These are phyloP conservation scores for Sula dactylatra DNA, from an alignment of 2,113 vertebrate genomes.

Conservation along the genomic window DNA sequence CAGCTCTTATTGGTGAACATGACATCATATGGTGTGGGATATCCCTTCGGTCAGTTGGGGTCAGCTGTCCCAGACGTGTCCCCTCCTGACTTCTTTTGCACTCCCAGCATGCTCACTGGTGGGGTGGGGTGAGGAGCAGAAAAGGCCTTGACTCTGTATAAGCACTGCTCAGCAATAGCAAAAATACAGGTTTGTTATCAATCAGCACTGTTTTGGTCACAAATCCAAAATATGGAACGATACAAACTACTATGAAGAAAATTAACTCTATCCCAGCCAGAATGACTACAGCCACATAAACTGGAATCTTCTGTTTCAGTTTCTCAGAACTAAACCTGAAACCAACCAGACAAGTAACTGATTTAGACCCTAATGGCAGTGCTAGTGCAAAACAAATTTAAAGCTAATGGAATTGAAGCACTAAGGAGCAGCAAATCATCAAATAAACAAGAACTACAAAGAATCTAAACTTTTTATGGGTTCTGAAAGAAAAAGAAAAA, in stretches of 20 bases:
- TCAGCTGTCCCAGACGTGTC: not conserved
- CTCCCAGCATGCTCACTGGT: accelerated
- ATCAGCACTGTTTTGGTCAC: accelerated
- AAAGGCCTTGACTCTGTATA: not conserved
- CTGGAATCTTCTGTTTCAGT: not conserved
- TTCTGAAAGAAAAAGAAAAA: not conserved
- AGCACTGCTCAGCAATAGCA: not conserved
- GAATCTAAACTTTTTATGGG: not conserved
- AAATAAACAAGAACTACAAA: not conserved
- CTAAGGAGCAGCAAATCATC: not conserved
- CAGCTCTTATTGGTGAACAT: not conserved
- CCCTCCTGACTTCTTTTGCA: not conserved
- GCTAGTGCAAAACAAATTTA: not conserved
- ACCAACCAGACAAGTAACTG: not conserved
- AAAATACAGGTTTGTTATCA: not conserved
- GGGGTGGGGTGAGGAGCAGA: accelerated
- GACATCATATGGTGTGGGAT: not conserved
- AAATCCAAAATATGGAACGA: not conserved
- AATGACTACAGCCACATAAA: not conserved
- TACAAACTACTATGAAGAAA: not conserved
- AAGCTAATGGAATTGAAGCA: not conserved
- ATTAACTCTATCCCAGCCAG: not conserved
- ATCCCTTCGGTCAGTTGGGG: not conserved
- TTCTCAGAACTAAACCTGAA: not conserved
- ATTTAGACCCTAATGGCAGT: not conserved